phyloP scores from a whole-genome alignment of 2,797 vertebrate genomes.

The Pitangus sulphuratus region DNA sequence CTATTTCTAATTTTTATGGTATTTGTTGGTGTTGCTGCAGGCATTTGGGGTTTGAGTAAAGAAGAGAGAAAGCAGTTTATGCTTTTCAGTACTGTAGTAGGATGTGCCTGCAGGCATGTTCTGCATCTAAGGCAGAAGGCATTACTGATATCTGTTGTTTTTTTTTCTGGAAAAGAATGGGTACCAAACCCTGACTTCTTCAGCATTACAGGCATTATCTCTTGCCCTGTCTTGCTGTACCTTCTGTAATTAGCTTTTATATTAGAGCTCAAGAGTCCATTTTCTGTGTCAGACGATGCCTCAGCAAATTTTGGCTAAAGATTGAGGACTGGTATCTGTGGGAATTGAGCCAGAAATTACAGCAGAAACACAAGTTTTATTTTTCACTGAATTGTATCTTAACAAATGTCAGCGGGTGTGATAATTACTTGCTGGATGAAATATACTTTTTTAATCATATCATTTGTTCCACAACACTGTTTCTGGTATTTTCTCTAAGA shows the following conservation, averaged over 20 bases:
- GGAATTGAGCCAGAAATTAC: constrained; percentile 31
- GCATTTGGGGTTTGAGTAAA: not conserved
- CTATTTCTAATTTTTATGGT: not conserved
- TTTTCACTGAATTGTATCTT: constrained; percentile 37
- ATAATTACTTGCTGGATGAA: constrained; percentile 46
- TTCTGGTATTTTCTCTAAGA: not conserved
- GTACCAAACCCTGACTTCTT: not conserved
- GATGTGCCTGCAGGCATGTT: not conserved
- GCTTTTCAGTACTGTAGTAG: not conserved
- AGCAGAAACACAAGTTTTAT: not conserved
- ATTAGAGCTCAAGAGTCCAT: not conserved
- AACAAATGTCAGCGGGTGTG: not conserved
- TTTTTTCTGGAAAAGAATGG: not conserved
- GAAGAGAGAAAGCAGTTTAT: not conserved
- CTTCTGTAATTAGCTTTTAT: not conserved
- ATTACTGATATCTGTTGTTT: not conserved
- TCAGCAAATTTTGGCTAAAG: constrained; percentile 23
- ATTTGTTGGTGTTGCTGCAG: not conserved
- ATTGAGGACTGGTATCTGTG: not conserved
- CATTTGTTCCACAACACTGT: not conserved
- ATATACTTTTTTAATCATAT: not conserved
- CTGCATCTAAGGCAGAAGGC: not conserved
- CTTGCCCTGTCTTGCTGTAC: not conserved
- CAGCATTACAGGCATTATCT: not conserved
- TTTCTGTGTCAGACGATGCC: not conserved